Base-by-base conservation (phyloP, 1,140 invertebrate genomes). In the Tachypleus tridentatus region DNA sequence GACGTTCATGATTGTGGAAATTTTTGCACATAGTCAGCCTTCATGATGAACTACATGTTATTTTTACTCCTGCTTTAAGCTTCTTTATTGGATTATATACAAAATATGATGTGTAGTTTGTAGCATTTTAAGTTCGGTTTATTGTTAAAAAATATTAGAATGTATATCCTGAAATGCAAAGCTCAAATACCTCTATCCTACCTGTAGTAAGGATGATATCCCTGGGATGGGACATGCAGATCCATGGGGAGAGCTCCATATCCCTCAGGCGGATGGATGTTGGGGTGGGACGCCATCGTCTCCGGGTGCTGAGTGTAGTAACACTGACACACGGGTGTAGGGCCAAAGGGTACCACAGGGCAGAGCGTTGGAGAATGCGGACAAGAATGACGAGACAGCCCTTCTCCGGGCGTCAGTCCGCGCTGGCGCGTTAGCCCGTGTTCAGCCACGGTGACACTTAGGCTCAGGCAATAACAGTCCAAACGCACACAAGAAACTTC, bases 161-260 rank as follows among this genome's bases (percentile, higher is more conserved):
- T 8, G n/a, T 8, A 54, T n/a, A n/a, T 54, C n/a, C 3, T 54
- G n/a, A 54, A 54, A 54, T 7, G 53, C n/a, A 8, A 54, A 54
- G 75, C 78, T 81, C 29, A 29, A 29, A 29, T 2, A 29, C 29
- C 29, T 29, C 29, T 29, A 29, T 29, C 29, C 29, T 76, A 91
- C 89, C 88, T 86, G 77, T 91, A 91, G 77, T 91, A 91, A 7
- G 66, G 66, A 58, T 88, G 86, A 75, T 91, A 91, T 64, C 87
- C 87, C 74, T 90, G 88, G 8, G 88, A 86, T 2, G 66, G 49
- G 73, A 91, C 87, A 78, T 91, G 88, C 63, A 91, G 81, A 76
- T 91, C 88, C 85, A 88, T 87, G 52, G 86, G 86, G 83, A 88
- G 87, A 6, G 84, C 80, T 69, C 85, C 81, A 61, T 73, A 68